Evolutionary conservation across 53 echinoderm and acorn worm genomes (phyloP), one percentile per base, ranked within the genome.

Genomic region (Luidia sarsii): DNA sequence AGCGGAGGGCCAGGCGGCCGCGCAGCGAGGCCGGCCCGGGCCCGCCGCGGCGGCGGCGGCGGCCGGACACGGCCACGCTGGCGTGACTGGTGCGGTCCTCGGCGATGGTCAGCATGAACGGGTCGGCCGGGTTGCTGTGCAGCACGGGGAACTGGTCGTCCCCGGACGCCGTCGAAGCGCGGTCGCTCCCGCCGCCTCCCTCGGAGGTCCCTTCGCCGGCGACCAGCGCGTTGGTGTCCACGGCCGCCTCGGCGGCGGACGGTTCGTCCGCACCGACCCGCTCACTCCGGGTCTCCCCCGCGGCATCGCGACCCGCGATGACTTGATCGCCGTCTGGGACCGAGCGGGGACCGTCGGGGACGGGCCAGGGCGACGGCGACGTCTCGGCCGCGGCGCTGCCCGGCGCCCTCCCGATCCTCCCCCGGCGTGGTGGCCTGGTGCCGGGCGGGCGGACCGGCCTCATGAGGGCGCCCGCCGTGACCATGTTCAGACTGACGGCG

Each of bases 391-490:
- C 4, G 18, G 18, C 4, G 11, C n/a, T 15, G 3, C 21, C 52
- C 7, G 16, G 52, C 18, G 4, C 21, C 3, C n/a, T 52, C 52
- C n/a, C n/a, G 11, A 15, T 65, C 65, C 35, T 21, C 31, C 51
- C n/a, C 13, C 13, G 43, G 43, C n/a, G n/a, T 43, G 6, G 7
- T 43, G 6, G 7, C 19, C n/a, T 51, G 13, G 13, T 25, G 2
- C 6, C 27, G 25, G 23, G 23, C 4, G 57, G 4, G 27, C 57
- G 57, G 3, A 57, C 57, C 27, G 70, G 70, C 30, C 70, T 48
- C 70, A 70, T 70, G 50, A 70, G 70, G 50, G 50, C 49, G 49
- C 70, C 70, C 19, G 51, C 70, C 5, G 50, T 50, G 19, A 50
- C 6, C 8, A 20, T 50, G 19, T 70, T 24, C 33, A 51, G 2